Conservation (phyloP, 2,888 invertebrate species). For the Iselma pallidipennis region DNA sequence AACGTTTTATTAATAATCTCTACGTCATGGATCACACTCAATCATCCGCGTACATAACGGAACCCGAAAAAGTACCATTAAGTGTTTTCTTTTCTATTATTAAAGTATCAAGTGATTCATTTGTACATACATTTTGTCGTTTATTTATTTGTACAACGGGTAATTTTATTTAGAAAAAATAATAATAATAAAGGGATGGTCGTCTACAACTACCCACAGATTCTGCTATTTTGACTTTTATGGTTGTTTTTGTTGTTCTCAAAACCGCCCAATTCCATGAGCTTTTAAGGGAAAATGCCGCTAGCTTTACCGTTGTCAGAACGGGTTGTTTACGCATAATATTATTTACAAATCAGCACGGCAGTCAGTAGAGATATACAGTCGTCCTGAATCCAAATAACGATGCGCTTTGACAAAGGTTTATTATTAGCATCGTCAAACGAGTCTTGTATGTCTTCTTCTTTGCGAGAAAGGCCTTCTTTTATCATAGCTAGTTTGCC, state of each 20-base stretch:
- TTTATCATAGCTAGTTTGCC: conserved; percentile 49
- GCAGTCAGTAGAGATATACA: background rate
- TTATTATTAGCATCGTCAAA: conserved; percentile 54
- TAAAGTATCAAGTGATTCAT: background rate
- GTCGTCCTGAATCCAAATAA: conserved; percentile 37
- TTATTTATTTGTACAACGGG: too few species aligned
- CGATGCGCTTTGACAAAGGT: conserved; percentile 51
- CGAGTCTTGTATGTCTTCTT: conserved; percentile 35
- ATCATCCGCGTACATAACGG: background rate
- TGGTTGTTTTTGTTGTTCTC: background rate
- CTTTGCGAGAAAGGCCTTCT: conserved; percentile 31
- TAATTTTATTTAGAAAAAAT: too few species aligned
- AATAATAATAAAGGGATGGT: too few species aligned
- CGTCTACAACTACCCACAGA: too few species aligned
- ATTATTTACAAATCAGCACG: conserved; percentile 5
- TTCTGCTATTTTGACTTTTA: too few species aligned
- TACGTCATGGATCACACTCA: background rate
- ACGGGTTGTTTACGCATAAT: conserved; percentile 12
- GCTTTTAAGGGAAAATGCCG: conserved; percentile 6
- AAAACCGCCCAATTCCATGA: background rate
- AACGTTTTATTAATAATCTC: background rate
- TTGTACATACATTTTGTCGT: too few species aligned
- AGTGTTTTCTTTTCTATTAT: too few species aligned
- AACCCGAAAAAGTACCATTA: too few species aligned
- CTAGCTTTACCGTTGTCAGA: conserved; percentile 1